Evolutionary conservation across 2,888 invertebrate species (phyloP).

Genomic region (Limenitis camilla): DNA sequence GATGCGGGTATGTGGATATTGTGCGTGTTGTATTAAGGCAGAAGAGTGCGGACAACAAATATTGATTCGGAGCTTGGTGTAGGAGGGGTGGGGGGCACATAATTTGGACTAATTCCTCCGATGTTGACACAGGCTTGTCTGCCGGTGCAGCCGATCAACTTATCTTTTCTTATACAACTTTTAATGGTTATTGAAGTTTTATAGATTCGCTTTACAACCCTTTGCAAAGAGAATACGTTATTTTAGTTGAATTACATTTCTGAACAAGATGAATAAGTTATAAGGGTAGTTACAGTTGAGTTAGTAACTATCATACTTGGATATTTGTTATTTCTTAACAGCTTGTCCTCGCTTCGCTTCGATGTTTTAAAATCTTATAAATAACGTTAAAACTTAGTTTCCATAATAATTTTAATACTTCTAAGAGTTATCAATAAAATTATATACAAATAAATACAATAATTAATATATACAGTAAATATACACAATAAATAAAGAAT

Average conservation of each 20-base stretch:
- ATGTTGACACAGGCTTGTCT: slow-evolving; percentile 70
- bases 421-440: too few species aligned
- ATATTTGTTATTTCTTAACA: too few species aligned
- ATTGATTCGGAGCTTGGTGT: slow-evolving; percentile 69
- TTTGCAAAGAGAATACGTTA: neutral
- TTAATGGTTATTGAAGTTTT: slow-evolving; percentile 28
- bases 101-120: slow-evolving; percentile 73
- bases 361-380: too few species aligned
- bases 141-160: slow-evolving; percentile 54
- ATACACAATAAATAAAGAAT: too few species aligned
- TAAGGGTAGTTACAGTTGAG: too few species aligned
- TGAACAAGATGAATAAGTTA: neutral
- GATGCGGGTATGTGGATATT: slow-evolving; percentile 48
- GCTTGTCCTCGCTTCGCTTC: too few species aligned
- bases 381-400: too few species aligned
- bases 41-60: slow-evolving; percentile 76
- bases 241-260: neutral
- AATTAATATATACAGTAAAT: too few species aligned
- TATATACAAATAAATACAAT: too few species aligned
- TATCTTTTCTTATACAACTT: slow-evolving; percentile 53
- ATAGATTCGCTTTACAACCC: slow-evolving; percentile 14
- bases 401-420: too few species aligned
- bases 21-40: slow-evolving; percentile 73
- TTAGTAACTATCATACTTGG: slow-evolving; percentile 12
- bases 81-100: slow-evolving; percentile 50